Base-by-base conservation (phyloP, 2,888 invertebrate genomes). In the Leptinotarsa tumamoca region DNA sequence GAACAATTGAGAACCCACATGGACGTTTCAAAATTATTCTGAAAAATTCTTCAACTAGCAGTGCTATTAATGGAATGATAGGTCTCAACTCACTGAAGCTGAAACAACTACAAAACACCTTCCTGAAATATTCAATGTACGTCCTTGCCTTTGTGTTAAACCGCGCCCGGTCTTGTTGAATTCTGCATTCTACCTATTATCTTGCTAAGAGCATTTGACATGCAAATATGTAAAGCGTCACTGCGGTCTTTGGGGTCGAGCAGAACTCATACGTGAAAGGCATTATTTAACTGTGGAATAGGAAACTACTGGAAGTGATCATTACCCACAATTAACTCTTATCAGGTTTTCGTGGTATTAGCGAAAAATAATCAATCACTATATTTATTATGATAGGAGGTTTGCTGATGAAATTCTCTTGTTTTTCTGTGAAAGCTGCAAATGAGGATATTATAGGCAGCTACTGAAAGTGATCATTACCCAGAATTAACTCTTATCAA, bases 131-230 rank as follows among this genome's bases (percentile, higher is more conserved):
- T 18, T 10, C 23, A 13, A 4, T 23, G 58, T 54, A 54, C 58
- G 17, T 23, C 58, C 13, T 4, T 58, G 58, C 23, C 15, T 23
- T 13, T 23, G 58, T 58, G 23, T 58, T 14, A 15, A 27, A 23
- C 58, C 21, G 4, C 21, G 58, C 23, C 23, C 23, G 15, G 21
- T 58, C 58, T 21, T 23, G 58, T 23, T 23, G 58, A 58, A 58
- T 18, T 58, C 58, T 58, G 58, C 58, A 58, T 58, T 58, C 58
- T 58, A 58, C 27, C 58, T 58, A 58, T 58, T 58, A 58, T 58
- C 58, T 58, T 4, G 58, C 23, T 58, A 58, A 58, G 58, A 58
- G 58, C 58, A 58, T 27, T 58, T 58, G 58, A 58, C 58, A 58
- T 58, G 58, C 58, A 21, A 58, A 58, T 58, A 58, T 58, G 58